A percentile compares a stretch with the other conserved stretches of the same genome.
Conservation (phyloP, 2,797 vertebrate species). For the Artibeus jamaicensis region DNA sequence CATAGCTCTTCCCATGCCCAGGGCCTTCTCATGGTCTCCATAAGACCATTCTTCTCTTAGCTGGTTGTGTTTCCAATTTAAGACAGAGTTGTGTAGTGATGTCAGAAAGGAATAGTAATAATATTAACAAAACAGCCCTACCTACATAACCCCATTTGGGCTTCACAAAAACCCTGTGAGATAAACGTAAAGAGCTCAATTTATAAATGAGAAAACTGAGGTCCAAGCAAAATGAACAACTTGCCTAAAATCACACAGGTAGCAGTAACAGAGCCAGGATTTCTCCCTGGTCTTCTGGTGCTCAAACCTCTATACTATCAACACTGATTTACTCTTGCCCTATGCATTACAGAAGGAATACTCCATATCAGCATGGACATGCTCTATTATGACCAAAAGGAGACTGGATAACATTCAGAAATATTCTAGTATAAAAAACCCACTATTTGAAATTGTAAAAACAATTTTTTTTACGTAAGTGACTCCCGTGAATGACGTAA, state of each 20-base stretch:
- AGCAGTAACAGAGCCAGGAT: not conserved
- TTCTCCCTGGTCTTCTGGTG: not conserved
- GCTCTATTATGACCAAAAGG: not conserved
- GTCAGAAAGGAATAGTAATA: not conserved
- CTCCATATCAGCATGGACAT: not conserved
- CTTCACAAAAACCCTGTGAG: not conserved
- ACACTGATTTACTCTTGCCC: not conserved
- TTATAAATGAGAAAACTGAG: not conserved
- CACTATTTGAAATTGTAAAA: slow-evolving; percentile 59
- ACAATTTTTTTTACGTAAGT: slow-evolving; percentile 34
- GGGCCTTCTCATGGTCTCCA: not conserved
- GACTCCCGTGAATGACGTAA: slow-evolving; percentile 46
- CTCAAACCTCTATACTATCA: not conserved
- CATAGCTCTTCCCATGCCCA: not conserved
- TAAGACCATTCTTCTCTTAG: not conserved
- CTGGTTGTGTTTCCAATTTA: not conserved
- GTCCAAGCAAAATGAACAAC: not conserved
- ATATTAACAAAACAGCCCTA: not conserved
- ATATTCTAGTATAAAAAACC: slow-evolving; percentile 65
- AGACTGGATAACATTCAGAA: slow-evolving; percentile 12
- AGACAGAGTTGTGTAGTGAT: not conserved
- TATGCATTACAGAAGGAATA: not conserved
- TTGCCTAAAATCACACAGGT: not conserved
- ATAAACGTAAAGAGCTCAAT: not conserved
- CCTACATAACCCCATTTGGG: not conserved